Conservation (phyloP, 2,888 invertebrate species). For the Cordilura impudica region DNA sequence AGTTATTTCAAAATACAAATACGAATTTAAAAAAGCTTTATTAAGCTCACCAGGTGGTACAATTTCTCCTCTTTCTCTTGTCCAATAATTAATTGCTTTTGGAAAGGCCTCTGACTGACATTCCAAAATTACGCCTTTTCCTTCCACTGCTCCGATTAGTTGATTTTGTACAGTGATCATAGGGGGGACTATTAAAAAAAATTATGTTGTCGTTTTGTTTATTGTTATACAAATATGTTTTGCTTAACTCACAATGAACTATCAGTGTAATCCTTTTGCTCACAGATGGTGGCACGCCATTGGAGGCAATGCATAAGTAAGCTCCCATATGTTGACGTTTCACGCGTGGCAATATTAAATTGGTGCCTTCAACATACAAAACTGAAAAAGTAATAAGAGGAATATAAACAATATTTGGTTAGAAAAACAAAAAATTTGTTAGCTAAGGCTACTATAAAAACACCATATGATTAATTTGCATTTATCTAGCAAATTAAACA, state of each 20-base stretch:
- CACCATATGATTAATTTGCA: too few species aligned
- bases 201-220: not conserved
- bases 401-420: too few species aligned
- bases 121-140: constrained; percentile 86
- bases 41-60: constrained; percentile 84
- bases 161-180: constrained; percentile 91
- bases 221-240: not conserved
- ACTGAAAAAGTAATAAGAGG: constrained; percentile 78
- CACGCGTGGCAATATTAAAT: constrained; percentile 84
- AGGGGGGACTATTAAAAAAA: constrained; percentile 84
- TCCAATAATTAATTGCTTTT: constrained; percentile 92
- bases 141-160: constrained; percentile 87
- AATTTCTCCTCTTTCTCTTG: constrained; percentile 85
- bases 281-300: constrained; percentile 91
- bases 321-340: constrained; percentile 89
- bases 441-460: too few species aligned
- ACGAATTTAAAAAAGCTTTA: too few species aligned
- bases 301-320: constrained; percentile 89
- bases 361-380: constrained; percentile 82
- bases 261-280: constrained; percentile 92
- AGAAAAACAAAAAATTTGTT: too few species aligned
- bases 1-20: too few species aligned
- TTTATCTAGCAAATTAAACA: too few species aligned
- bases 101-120: constrained; percentile 92
- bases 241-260: constrained; percentile 85